phyloP scores from a whole-genome alignment of 2,113 vertebrate genomes.

The Scopus umbretta region DNA sequence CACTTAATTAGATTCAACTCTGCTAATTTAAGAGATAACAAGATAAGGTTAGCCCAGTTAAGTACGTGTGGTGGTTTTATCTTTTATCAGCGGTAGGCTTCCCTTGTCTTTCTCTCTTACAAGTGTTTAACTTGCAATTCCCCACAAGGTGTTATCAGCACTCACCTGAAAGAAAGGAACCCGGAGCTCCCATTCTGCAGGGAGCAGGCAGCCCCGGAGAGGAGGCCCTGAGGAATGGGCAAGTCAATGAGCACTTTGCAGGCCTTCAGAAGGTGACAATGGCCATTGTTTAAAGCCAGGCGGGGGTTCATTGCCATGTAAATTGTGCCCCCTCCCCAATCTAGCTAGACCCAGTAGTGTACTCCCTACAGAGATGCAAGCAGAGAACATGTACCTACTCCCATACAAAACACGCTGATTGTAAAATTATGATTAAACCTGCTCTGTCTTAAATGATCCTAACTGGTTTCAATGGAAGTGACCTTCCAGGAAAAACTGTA shows the following conservation, averaged over 20 bases:
- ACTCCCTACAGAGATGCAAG: neutral
- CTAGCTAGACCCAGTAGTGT: neutral
- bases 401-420: neutral
- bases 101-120: neutral
- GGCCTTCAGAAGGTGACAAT: neutral
- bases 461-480: neutral
- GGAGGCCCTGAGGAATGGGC: no score
- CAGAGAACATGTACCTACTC: neutral
- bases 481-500: neutral
- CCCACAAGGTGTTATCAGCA: neutral
- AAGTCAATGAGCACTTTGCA: neutral
- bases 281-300: neutral
- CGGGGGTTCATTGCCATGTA: neutral
- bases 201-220: neutral
- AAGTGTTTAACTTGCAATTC: neutral
- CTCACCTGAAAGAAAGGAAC: neutral
- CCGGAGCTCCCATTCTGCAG: neutral
- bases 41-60: slow-evolving; percentile 25
- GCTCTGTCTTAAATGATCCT: neutral
- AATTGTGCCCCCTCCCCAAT: neutral
- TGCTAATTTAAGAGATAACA: slow-evolving; percentile 56
- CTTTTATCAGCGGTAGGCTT: neutral
- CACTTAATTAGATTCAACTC: slow-evolving; percentile 53
- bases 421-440: neutral
- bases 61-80: neutral